Base-by-base conservation (phyloP, 2,797 vertebrate genomes). In the Manis pentadactyla region DNA sequence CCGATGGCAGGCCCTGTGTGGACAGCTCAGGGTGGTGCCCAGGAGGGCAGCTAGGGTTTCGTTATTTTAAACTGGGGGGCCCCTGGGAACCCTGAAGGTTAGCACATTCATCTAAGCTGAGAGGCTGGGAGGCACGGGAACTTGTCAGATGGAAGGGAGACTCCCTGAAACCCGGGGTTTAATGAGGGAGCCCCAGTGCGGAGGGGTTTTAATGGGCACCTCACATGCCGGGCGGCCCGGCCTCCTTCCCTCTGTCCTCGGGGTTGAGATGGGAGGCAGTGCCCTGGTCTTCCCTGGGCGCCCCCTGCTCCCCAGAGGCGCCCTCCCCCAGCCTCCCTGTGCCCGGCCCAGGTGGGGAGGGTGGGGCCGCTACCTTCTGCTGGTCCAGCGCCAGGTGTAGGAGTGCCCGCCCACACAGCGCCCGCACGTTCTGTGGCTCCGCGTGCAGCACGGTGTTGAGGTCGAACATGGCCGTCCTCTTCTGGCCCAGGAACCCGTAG, bases 391-490 rank as follows among this genome's bases (percentile, higher is more conserved):
- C 98, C 7, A 99, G 98, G 97, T 99, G 98, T 19, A 99, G 98
- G 75, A 99, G 99, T 1, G 99, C 99, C 97, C 99, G 98, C 23
- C 99, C 99, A 15, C 99, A 99, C 89, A 99, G 99, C 0, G 99
- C 99, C 68, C 98, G 98, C 23, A 99, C 98, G 0, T 99, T 99
- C 63, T 97, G 95, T 0, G 99, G 99, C 8, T 99, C 97, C 27
- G 99, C 98, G 97, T 98, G 99, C 18, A 99, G 98, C 94, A 99
- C 98, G 8, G 99, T 97, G 73, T 99, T 99, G 97, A 99, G 99
- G 96, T 99, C 99, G 97, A 99, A 99, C 98, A 99, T 99, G 4
- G 99, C 99, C 0, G 99, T 99, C 98, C 99, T 99, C 97, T 98
- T 98, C 98, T 99, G 99, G 61, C 99, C 99, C 68, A 99, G 98